phyloP scores from a whole-genome alignment of 2,113 vertebrate genomes.

The Ia io region DNA sequence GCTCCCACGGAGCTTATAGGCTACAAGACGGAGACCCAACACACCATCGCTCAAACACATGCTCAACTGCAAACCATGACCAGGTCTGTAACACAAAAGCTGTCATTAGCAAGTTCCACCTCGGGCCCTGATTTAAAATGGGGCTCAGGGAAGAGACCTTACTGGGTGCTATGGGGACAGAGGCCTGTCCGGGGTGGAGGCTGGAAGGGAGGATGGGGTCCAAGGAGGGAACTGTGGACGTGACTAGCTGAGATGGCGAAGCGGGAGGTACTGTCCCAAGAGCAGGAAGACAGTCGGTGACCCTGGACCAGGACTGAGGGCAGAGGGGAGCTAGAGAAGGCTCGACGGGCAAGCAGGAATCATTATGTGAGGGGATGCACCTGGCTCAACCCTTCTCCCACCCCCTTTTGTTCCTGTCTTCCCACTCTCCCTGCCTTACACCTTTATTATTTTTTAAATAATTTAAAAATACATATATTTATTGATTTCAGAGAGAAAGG shows the following conservation, averaged over 20 bases:
- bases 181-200: background rate
- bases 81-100: background rate
- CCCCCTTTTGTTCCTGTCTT: background rate
- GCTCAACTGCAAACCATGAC: background rate
- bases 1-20: background rate
- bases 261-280: background rate
- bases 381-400: background rate
- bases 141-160: background rate
- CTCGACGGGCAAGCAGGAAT: background rate
- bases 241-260: background rate
- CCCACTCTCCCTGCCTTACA: background rate
- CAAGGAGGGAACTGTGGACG: background rate
- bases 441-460: background rate
- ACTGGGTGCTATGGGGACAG: background rate
- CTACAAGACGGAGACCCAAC: too few relatives aligned
- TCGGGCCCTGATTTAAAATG: background rate
- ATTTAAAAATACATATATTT: too few relatives aligned
- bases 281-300: background rate
- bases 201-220: background rate
- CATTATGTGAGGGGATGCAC: fast-evolving
- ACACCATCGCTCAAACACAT: background rate
- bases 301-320: background rate
- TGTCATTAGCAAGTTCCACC: background rate
- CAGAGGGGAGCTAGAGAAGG: background rate
- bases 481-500: too few relatives aligned